Base-by-base conservation (phyloP, 1,140 invertebrate species). In the Drosophila melanica region DNA sequence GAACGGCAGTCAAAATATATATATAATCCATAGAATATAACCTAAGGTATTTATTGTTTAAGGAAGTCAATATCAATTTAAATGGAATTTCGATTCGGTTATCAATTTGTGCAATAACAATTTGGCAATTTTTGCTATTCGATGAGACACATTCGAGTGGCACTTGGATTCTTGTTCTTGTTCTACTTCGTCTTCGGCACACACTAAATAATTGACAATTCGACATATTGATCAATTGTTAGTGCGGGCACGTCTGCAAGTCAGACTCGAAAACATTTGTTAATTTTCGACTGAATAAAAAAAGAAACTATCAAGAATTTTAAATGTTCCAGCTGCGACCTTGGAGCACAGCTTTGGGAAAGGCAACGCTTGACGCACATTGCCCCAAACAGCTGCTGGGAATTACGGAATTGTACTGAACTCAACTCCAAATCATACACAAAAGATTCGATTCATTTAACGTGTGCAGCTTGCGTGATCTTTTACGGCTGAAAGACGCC, bases 271-370 rank as follows among this genome's bases (percentile, higher is more conserved):
- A 58, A 68, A 53, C 54, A 10, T 84, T 71, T 67, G 75, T 63
- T 60, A 60, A 65, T 75, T 81, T 78, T 79, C 57, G 62, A 41
- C 42, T 73, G 20, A 39, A 63, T 54, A 69, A 74, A 72, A 81
- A 35, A 9, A 7, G 23, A 85, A 80, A 86, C 81, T 70, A 81
- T 81, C 67, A 86, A 86, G 84, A 82, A 86, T 89, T 84, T 89
- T 76, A 84, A 86, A 89, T 87, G 82, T 53, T 81, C 44, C 58
- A 58, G 11, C 39, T 30, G 50, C 66, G 81, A 85, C 81, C 81
- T 85, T 85, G 78, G 58, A n/a, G 14, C 18, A 39, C 27, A n/a
- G 23, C 27, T 27, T 59, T 59, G 70, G 55, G 79, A 87, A 85
- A 85, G 81, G 81, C 75, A 71, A 42, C 42, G 57, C 55, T 39